Base-by-base conservation (phyloP, 2,113 vertebrate genomes). In the Salminus brasiliensis region DNA sequence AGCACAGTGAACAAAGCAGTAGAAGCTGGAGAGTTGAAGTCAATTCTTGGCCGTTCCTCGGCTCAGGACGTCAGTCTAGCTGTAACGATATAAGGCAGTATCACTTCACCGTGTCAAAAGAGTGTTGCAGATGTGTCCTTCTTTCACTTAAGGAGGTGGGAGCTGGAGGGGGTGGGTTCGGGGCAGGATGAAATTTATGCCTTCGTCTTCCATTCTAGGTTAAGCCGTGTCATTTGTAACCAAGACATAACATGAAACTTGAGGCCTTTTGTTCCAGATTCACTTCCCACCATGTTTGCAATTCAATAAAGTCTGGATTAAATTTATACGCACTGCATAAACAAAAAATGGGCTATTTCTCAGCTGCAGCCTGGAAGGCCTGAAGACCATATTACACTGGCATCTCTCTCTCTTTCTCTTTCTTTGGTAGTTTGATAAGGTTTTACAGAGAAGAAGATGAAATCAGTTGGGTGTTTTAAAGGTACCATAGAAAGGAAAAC, bases 51-150 rank as follows among this genome's bases (percentile, higher is more conserved):
- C 86, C 69, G 84, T 83, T 87, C 66, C 78, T 78, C 78, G 76
- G 83, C 83, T 84, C 78, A 67, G 81, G 78, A 83, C 77, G 74
- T 84, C 72, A 86, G 41, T 83, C 80, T 86, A 86, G 85, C 76
- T 78, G 87, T 85, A 90, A 89, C 85, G 85, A 75, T 85, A 84
- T 84, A 81, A 87, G 89, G 88, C 57, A 88, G 85, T 72, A 87
- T 88, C 78, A 72, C 88, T 87, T 90, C 83, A 84, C 78, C 23
- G 81, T 87, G 85, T 91, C 87, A 88, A 81, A 84, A 84, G 82
- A 86, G 81, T 82, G 45, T 78, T 62, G 75, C 82, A 87, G 82
- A 90, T 86, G 74, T 86, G 79, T 83, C 68, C 70, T 60, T 76
- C 68, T 72, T 80, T 81, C 74, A 60, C 81, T 76, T 79, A 74